phyloP scores from a whole-genome alignment of 64 coral and sea anemone species.

The Porites lutea region DNA sequence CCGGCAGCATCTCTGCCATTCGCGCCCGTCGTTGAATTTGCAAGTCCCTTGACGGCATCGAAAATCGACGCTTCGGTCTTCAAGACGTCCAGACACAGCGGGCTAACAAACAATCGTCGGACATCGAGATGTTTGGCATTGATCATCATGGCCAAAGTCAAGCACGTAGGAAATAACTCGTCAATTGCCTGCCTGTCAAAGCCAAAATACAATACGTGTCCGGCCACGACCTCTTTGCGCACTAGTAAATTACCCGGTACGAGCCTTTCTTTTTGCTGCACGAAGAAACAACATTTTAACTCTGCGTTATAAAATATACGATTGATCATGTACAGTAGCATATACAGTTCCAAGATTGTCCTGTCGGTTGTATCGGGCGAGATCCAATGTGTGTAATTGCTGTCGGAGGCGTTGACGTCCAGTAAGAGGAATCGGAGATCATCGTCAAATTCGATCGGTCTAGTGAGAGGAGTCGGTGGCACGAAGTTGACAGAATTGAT shows the following conservation, averaged over 20 bases:
- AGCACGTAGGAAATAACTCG: background rate
- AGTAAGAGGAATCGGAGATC: no score
- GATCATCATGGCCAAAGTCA: background rate
- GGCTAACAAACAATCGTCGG: background rate
- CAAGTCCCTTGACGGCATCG: background rate
- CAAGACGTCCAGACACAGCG: background rate
- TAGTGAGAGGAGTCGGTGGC: background rate
- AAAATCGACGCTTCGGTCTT: background rate
- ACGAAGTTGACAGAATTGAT: background rate
- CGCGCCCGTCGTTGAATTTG: background rate
- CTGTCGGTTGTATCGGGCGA: no score
- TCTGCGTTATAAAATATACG: no score
- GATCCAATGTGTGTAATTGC: no score
- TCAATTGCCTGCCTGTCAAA: background rate
- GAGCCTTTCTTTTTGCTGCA: no score
- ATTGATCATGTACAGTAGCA: no score
- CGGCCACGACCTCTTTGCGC: background rate
- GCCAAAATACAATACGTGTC: background rate
- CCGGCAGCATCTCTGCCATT: background rate
- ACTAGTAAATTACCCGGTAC: no score
- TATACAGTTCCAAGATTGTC: no score
- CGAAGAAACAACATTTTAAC: no score
- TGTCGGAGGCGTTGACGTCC: no score
- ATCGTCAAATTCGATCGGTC: background rate
- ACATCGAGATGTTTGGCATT: background rate